A percentile compares a stretch with the other conserved stretches of the same genome.
These are phyloP conservation scores for Pitangus sulphuratus DNA, from an alignment of 2,797 vertebrate genomes.

Conservation along the genomic window DNA sequence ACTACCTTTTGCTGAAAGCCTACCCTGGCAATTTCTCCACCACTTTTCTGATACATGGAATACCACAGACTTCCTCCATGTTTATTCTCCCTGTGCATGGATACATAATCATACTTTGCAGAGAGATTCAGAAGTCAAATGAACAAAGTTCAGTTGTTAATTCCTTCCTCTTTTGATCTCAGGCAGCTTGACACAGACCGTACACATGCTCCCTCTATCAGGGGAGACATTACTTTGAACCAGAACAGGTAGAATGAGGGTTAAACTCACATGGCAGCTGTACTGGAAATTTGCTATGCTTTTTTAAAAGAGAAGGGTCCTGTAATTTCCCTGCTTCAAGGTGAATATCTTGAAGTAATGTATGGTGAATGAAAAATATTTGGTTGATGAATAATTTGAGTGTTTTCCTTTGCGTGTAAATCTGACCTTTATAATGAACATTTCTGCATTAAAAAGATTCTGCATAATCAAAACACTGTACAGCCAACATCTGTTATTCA, in stretches of 20 bases:
- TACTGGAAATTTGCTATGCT: not conserved
- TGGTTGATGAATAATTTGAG: conserved; percentile 57
- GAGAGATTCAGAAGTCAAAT: not conserved
- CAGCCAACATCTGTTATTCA: conserved; percentile 70
- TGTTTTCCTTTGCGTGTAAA: conserved; percentile 57
- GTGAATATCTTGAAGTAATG: conserved; percentile 12
- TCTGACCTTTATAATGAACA: conserved; percentile 71
- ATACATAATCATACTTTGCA: too few relatives aligned
- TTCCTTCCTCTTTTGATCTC: not conserved
- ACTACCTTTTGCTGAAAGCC: not conserved
- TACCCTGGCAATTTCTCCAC: not conserved
- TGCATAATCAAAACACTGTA: conserved; percentile 56
- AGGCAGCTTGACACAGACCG: not conserved
- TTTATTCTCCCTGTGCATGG: not conserved
- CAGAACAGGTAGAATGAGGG: not conserved
- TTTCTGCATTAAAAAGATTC: conserved; percentile 62
- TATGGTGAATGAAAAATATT: conserved; percentile 59
- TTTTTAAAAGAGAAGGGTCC: not conserved
- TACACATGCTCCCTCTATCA: not conserved
- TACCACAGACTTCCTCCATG: not conserved
- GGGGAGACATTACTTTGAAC: not conserved
- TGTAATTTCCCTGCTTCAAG: not conserved
- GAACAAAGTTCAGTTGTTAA: not conserved
- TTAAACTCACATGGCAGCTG: not conserved
- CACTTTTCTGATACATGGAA: not conserved